phyloP scores from a whole-genome alignment of 1,140 invertebrate genomes.

The Drosophila mayri region DNA sequence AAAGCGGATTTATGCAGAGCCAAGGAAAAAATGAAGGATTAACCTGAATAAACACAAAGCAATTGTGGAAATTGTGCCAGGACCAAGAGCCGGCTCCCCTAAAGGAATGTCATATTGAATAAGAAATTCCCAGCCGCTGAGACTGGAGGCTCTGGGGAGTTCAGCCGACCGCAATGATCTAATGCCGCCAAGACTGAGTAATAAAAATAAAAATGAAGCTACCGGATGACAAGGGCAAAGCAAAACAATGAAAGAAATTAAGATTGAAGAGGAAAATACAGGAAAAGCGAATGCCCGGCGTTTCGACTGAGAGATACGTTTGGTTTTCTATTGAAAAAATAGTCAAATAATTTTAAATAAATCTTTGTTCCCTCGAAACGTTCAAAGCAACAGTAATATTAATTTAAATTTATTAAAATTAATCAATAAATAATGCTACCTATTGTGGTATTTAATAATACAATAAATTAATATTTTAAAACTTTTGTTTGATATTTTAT shows the following conservation, averaged over 20 bases:
- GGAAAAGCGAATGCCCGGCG: constrained; percentile 13
- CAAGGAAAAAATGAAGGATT: constrained; percentile 53
- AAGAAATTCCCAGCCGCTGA: constrained; percentile 41
- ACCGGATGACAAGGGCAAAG: constrained; percentile 48
- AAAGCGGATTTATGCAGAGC: constrained; percentile 64
- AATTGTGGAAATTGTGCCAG: constrained; percentile 73
- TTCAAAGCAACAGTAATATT: neutral
- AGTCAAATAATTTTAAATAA: neutral
- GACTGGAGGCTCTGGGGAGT: constrained; percentile 36
- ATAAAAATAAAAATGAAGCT: constrained; percentile 48
- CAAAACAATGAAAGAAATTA: constrained; percentile 69
- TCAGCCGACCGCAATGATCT: constrained; percentile 75
- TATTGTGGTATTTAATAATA: too few relatives aligned
- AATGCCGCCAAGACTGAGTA: constrained; percentile 60
- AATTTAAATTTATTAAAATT: too few relatives aligned
- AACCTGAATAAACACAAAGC: constrained; percentile 81
- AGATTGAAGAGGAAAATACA: constrained; percentile 23
- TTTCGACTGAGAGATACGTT: neutral
- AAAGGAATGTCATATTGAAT: constrained; percentile 68
- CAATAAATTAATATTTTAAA: too few relatives aligned
- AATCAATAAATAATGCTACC: too few relatives aligned
- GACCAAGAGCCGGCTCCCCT: constrained; percentile 14
- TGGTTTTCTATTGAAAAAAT: neutral
- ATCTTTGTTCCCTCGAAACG: neutral
- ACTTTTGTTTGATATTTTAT: too few relatives aligned